These are phyloP conservation scores for Odontophorus gujanensis DNA, from an alignment of 2,113 vertebrate genomes.

Conservation along the genomic window DNA sequence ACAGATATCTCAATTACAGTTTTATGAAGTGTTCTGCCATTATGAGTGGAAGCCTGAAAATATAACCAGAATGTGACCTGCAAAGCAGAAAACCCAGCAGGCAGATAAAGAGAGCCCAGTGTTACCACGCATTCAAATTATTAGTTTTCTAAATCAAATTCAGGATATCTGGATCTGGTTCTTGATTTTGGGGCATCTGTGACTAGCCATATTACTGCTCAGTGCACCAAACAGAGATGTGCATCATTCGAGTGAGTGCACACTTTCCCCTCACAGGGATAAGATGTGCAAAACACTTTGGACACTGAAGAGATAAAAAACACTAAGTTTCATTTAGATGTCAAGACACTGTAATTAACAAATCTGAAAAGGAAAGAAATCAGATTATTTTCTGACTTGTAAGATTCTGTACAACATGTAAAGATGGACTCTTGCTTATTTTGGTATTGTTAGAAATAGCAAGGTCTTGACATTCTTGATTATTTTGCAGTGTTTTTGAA, in stretches of 20 bases:
- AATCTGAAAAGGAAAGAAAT: conserved; percentile 1
- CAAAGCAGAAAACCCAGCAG: not conserved
- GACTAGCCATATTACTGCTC: not conserved
- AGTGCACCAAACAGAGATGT: not conserved
- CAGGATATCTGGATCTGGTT: not conserved
- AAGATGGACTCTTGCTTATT: not conserved
- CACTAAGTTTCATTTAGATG: not conserved
- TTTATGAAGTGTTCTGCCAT: conserved; percentile 15
- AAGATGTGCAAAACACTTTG: not conserved
- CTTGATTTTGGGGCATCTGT: not conserved
- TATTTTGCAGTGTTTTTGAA: conserved; percentile 6
- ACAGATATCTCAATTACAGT: not conserved
- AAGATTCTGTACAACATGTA: not conserved
- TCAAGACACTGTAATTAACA: not conserved
- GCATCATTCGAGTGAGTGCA: not conserved
- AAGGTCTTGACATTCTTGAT: not conserved
- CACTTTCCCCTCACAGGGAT: not conserved
- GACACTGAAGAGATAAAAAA: not conserved
- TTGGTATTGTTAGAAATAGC: conserved; percentile 6
- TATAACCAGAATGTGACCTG: not conserved
- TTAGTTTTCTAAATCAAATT: not conserved
- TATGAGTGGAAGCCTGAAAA: not conserved
- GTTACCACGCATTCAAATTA: not conserved
- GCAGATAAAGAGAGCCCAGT: not conserved
- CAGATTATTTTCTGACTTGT: not conserved